Evolutionary conservation across 2,797 vertebrate genomes (phyloP), one percentile per base, ranked within the genome.

Genomic region (Rallus crepitans): DNA sequence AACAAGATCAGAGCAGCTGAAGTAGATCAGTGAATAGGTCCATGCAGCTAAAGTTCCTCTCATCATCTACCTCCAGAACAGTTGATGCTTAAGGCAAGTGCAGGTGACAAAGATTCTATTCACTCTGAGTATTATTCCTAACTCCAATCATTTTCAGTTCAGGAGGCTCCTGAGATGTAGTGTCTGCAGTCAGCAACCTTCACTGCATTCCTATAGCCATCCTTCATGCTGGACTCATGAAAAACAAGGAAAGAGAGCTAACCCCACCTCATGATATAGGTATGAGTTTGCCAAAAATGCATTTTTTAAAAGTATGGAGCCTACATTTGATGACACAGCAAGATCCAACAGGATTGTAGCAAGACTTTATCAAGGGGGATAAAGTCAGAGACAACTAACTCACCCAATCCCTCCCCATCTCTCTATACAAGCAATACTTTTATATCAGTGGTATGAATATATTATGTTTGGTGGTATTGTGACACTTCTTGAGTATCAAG

Each of bases 401-500:
- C 45, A 75, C 7, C 13, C 76, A 61, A 77, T 61, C 3, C 10
- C 9, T 90, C 9, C 25, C 21, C 5, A 47, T 7, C 11, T 52
- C 5, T 48, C 27, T n/a, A 31, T 50, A 69, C 45, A 69, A 61
- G 33, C 47, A 61, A n/a, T 24, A 69, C 7, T 72, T 78, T 69
- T 64, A 27, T 17, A 40, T 15, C 55, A 13, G 15, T 3, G 0
- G 11, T 42, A 63, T 33, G 16, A 69, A 82, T 87, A 39, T 45
- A 42, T 42, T 68, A 53, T 75, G 4, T 90, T 94, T 89, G 75
- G 66, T 0, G 0, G 12, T 52, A 72, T 72, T 72, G 70, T 59
- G 70, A 81, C 81, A 89, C 8, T 90, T 95, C 92, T 79, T 85
- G 70, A 77, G 40, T 76, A 47, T 66, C 55, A 93, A 91, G 78